These are phyloP conservation scores for Lampris incognitus DNA, from an alignment of 2,113 vertebrate genomes.

Conservation along the genomic window DNA sequence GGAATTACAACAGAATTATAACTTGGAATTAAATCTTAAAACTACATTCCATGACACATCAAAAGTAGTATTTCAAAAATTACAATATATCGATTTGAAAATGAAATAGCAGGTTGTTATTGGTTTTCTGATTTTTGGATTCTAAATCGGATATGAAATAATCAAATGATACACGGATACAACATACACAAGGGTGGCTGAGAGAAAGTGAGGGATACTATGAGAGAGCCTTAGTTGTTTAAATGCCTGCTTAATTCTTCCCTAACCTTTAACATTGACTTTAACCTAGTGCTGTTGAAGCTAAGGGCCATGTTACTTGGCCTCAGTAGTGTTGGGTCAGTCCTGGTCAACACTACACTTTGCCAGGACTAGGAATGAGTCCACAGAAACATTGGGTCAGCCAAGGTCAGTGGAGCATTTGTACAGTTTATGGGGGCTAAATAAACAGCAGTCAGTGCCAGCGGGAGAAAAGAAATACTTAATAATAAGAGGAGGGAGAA, in stretches of 20 bases:
- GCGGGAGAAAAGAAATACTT: slow-evolving; percentile 14
- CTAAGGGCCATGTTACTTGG: slow-evolving; percentile 25
- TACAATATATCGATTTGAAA: too few relatives aligned
- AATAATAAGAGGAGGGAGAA: slow-evolving; percentile 8
- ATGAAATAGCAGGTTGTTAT: too few relatives aligned
- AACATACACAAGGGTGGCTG: not conserved
- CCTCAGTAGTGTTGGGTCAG: slow-evolving; percentile 24
- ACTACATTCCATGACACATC: too few relatives aligned
- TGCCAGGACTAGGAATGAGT: slow-evolving; percentile 43
- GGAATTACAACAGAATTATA: too few relatives aligned
- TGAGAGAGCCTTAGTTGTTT: not conserved
- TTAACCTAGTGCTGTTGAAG: slow-evolving; percentile 30
- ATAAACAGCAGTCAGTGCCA: slow-evolving; percentile 41
- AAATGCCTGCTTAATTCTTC: slow-evolving; percentile 28
- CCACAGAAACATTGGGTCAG: slow-evolving; percentile 43
- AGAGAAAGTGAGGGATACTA: not conserved
- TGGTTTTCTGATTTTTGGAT: too few relatives aligned
- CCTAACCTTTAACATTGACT: slow-evolving; percentile 41
- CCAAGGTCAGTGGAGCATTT: slow-evolving; percentile 54
- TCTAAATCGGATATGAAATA: too few relatives aligned
- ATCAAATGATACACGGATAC: too few relatives aligned
- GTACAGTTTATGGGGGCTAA: slow-evolving; percentile 46
- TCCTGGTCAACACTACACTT: slow-evolving; percentile 36
- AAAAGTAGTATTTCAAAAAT: too few relatives aligned
- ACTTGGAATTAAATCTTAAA: too few relatives aligned